Evolutionary conservation across 2,888 invertebrate genomes (phyloP).

Genomic region (Cryptosula pallasiana): DNA sequence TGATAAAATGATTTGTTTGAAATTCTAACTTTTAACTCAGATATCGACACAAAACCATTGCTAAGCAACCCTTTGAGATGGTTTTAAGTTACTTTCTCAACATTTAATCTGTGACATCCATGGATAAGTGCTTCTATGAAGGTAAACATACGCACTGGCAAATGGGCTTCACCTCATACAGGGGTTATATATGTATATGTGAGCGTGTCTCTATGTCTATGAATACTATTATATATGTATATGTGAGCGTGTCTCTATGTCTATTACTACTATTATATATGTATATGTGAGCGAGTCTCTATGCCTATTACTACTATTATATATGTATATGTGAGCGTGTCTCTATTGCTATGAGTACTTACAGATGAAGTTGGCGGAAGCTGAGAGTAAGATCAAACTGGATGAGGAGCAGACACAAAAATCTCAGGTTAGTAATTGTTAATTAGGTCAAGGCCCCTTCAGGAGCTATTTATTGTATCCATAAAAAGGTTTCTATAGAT

Average conservation of each 20-base stretch:
- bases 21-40: too few relatives aligned
- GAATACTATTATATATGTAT: not conserved
- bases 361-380: constrained; percentile 53
- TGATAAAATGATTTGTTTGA: too few relatives aligned
- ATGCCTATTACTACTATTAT: not conserved
- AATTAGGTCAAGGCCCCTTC: too few relatives aligned
- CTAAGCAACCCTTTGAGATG: too few relatives aligned
- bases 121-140: too few relatives aligned
- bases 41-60: too few relatives aligned
- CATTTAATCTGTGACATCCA: too few relatives aligned
- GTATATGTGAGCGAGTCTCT: not conserved
- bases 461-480: too few relatives aligned
- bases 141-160: too few relatives aligned
- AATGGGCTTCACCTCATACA: too few relatives aligned
- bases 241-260: not conserved
- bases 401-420: constrained; percentile 47
- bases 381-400: constrained; percentile 51
- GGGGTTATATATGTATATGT: not conserved
- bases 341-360: constrained; percentile 29
- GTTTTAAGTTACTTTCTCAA: too few relatives aligned
- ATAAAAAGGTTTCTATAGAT: not conserved
- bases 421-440: constrained; percentile 45
- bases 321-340: not conserved
- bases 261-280: not conserved
- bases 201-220: too few relatives aligned